Evolutionary conservation across 35 echinoderm and acorn worm species (phyloP).

Genomic region (Apostichopus parvimensis): DNA sequence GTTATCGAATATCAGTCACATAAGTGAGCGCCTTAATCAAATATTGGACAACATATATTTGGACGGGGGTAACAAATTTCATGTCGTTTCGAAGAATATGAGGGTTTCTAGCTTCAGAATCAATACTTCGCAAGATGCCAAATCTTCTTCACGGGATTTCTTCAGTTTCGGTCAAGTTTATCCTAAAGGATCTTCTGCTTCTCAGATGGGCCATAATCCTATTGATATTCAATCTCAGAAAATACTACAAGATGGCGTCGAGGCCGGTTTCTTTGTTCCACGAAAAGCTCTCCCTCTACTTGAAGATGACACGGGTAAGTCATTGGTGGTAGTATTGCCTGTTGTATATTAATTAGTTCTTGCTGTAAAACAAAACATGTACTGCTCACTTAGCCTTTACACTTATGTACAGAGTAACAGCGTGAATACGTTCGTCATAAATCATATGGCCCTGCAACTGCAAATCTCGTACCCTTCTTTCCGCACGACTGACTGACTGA

Average conservation of each 20-base stretch:
- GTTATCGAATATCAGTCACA: background rate
- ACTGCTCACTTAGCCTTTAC: too few relatives aligned
- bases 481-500: too few relatives aligned
- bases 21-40: background rate
- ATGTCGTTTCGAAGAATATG: background rate
- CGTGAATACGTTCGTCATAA: too few relatives aligned
- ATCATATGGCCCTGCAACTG: too few relatives aligned
- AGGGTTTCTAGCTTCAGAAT: background rate
- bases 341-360: too few relatives aligned
- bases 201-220: background rate
- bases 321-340: background rate
- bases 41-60: conserved; percentile 2
- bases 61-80: background rate
- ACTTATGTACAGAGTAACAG: too few relatives aligned
- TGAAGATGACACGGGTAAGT: background rate
- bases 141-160: background rate
- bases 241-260: conserved; percentile 1
- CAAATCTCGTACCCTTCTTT: too few relatives aligned
- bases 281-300: background rate
- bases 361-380: too few relatives aligned
- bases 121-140: background rate
- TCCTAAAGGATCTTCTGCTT: background rate
- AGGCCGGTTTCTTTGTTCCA: conserved; percentile 27
- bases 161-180: conserved; percentile 13
- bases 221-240: conserved; percentile 1